Conservation (phyloP, 1,140 invertebrate genomes). For the Caenorhabditis elegans region DNA sequence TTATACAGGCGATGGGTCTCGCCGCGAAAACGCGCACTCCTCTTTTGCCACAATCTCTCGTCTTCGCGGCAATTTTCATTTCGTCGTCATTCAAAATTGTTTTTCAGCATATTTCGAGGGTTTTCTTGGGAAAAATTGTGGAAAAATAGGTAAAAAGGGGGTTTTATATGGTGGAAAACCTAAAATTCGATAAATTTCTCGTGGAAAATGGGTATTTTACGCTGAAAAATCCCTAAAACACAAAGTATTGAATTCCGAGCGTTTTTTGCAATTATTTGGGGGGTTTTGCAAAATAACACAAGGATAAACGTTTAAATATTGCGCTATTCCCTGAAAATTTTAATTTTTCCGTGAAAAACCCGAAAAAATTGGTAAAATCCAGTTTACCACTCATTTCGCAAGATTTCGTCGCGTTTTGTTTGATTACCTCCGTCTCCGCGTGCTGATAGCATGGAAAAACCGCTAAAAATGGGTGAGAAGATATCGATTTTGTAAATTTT, state of each 20-base stretch:
- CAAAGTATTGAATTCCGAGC: no score
- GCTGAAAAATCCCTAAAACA: no score
- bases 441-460: no score
- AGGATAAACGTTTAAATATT: no score
- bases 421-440: no score
- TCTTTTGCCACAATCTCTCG: neutral
- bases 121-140: neutral
- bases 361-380: no score
- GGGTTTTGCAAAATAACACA: no score
- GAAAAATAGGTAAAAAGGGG: neutral
- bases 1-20: neutral
- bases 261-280: no score
- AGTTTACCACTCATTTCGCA: no score
- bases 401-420: no score
- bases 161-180: neutral
- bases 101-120: neutral
- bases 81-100: neutral
- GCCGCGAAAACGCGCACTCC: neutral
- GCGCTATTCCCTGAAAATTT: no score
- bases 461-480: neutral
- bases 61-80: neutral
- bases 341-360: no score
- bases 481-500: neutral
- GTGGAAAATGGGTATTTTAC: neutral
- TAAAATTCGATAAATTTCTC: neutral